Base-by-base conservation (phyloP, 92 coral and sea anemone species). In the Nematostella vectensis region DNA sequence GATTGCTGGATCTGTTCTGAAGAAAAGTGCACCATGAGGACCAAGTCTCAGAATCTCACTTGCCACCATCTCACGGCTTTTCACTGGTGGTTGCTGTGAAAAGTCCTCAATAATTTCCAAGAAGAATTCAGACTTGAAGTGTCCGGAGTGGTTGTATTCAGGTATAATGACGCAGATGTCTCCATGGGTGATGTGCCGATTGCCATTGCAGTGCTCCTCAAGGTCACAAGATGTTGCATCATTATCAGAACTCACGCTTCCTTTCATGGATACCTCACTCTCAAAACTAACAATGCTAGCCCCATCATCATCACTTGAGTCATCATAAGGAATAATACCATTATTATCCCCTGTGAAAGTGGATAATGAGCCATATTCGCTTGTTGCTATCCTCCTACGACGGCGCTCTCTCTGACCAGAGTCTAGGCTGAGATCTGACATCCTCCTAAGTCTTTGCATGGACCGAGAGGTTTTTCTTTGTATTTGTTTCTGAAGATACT, bases 11-110 rank as follows among this genome's bases (percentile, higher is more conserved):
- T 81, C 88, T 31, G 81, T 67, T 2, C 37, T 43, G 57, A 54
- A 86, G 27, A 91, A 91, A 47, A 61, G 48, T 2, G 98, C 84
- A 19, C 98, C 98, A 63, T 91, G 95, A 21, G 98, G 98, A 28
- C 68, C 74, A 76, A 91, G 62, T 64, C 44, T 60, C 8, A 91
- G 58, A 10, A 81, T 65, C 57, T 87, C 95, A 70, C 91, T 91
- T 23, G 84, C 89, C 13, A 80, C 56, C 21, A 65, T 79, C 40
- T 85, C 80, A 28, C 80, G 60, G 37, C 57, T 49, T 55, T 50
- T 71, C 57, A 81, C 62, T 22, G 75, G 64, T 23, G 96, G 95
- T 18, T 57, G 52, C 16, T 70, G 70, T 1, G 84, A 62, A 36
- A 81, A 28, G 55, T 91, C 87, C 30, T 91, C 83, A 3, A 81